phyloP scores from a whole-genome alignment of 2,797 vertebrate species.

The Helarctos malayanus region DNA sequence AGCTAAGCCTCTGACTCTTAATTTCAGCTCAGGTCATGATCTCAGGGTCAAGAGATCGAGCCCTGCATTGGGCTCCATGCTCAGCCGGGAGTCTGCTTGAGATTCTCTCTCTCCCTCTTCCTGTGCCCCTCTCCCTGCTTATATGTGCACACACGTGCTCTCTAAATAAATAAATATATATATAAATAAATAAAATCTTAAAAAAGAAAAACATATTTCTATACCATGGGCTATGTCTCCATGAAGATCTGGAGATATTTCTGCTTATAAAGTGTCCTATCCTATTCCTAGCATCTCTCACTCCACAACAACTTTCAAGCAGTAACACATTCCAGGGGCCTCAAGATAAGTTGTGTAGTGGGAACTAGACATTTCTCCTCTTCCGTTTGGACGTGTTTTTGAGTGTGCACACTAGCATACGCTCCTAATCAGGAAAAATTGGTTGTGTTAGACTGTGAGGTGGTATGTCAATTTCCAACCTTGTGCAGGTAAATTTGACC shows the following conservation, averaged over 20 bases:
- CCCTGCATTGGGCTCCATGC: neutral
- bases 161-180: neutral
- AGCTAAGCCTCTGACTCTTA: neutral
- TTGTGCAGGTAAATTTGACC: neutral
- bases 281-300: neutral
- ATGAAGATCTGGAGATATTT: neutral
- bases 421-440: neutral
- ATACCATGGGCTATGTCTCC: neutral
- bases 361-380: neutral
- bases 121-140: no score
- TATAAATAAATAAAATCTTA: neutral
- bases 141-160: neutral
- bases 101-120: neutral
- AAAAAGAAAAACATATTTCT: rapidly evolving
- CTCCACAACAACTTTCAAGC: neutral
- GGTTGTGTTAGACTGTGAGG: neutral
- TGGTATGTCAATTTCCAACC: neutral
- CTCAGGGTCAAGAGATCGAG: neutral
- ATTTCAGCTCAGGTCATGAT: neutral
- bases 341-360: neutral
- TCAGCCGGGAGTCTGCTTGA: neutral
- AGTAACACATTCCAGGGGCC: neutral
- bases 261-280: neutral
- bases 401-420: neutral
- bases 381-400: neutral